A percentile compares a stretch with the other conserved stretches of the same genome.
Evolutionary conservation across 1,140 invertebrate genomes (phyloP).

Genomic region (Drosophila quadrilineata): DNA sequence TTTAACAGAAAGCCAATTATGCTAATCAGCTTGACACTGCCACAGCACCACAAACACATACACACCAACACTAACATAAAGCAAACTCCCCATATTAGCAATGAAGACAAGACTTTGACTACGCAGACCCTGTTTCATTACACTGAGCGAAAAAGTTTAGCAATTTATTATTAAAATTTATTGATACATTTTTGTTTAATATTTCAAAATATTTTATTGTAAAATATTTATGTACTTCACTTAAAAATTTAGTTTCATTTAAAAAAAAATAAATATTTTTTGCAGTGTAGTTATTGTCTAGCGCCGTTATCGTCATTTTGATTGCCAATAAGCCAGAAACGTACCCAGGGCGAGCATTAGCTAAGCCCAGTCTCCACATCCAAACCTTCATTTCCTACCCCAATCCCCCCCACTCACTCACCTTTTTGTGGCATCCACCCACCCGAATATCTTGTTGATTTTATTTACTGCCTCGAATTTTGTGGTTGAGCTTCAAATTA

Average conservation of each 20-base stretch:
- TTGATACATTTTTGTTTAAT: not conserved
- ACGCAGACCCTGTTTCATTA: not conserved
- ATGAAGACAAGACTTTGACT: not conserved
- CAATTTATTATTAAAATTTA: not conserved
- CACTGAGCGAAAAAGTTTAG: constrained; percentile 5
- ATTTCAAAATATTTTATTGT: too few species aligned
- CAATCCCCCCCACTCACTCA: not conserved
- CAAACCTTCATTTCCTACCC: not conserved
- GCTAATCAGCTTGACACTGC: constrained; percentile 55
- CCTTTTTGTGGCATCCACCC: not conserved
- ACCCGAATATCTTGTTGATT: constrained; percentile 30
- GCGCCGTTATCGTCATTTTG: constrained; percentile 29
- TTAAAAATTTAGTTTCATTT: not conserved
- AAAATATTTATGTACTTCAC: too few species aligned
- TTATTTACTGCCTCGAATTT: constrained; percentile 40
- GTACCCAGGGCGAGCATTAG: constrained; percentile 61
- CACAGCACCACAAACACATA: not conserved
- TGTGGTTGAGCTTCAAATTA: constrained; percentile 29
- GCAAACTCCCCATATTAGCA: not conserved
- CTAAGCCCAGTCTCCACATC: not conserved
- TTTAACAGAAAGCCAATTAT: constrained; percentile 77
- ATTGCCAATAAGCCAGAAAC: constrained; percentile 68
- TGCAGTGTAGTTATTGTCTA: constrained; percentile 10
- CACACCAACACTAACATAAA: not conserved
- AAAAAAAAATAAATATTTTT: not conserved